Conservation (phyloP, 2,797 vertebrate species). For the Sebastolobus altivelis region DNA sequence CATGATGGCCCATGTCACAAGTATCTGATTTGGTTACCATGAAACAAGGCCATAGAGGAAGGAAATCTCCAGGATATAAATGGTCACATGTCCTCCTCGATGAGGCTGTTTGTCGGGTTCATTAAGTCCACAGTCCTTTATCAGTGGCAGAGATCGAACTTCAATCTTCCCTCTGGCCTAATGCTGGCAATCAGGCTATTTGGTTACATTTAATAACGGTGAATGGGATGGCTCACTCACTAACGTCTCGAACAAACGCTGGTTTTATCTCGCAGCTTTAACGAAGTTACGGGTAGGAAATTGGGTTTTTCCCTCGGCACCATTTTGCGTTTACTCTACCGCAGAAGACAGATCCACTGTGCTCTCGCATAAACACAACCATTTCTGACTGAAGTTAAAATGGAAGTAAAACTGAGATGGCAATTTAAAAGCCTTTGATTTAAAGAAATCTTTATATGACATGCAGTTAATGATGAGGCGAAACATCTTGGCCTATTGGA, state of each 20-base stretch:
- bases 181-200: conserved; percentile 21
- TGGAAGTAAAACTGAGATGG: conserved; percentile 1
- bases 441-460: background rate
- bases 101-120: conserved; percentile 43
- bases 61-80: conserved; percentile 23
- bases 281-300: conserved; percentile 6
- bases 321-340: background rate
- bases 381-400: background rate
- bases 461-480: background rate
- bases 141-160: conserved; percentile 51
- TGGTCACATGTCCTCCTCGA: conserved; percentile 10
- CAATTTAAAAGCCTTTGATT: background rate
- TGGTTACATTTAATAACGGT: conserved; percentile 24
- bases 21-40: conserved; percentile 6
- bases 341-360: background rate
- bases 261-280: conserved; percentile 28
- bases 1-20: background rate
- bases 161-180: conserved; percentile 34
- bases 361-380: background rate
- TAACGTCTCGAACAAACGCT: conserved; percentile 15
- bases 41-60: background rate
- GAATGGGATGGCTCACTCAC: conserved; percentile 1
- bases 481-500: conserved; percentile 4
- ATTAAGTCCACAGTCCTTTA: conserved; percentile 49
- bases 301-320: background rate